phyloP scores from a whole-genome alignment of 2,888 invertebrate genomes.

The Keiferia lycopersicella region DNA sequence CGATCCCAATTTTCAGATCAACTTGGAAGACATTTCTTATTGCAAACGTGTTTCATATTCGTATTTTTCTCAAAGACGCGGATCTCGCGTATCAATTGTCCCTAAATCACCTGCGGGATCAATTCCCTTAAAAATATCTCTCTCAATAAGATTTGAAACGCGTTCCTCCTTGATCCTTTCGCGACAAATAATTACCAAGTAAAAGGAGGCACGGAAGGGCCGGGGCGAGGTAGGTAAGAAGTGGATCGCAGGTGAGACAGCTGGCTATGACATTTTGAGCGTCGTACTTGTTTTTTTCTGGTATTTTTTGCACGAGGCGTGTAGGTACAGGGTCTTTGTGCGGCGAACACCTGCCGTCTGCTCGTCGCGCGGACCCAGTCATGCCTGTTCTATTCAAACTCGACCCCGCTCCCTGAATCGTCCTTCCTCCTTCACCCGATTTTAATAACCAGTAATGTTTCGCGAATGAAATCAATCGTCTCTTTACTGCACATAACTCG shows the following conservation, averaged over 20 bases:
- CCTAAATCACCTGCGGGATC: conserved; percentile 12
- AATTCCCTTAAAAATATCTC: neutral
- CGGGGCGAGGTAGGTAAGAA: conserved; percentile 38
- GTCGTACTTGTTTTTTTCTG: conserved; percentile 54
- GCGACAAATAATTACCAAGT: conserved; percentile 34
- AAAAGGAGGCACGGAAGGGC: conserved; percentile 37
- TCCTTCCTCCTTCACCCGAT: conserved; percentile 50
- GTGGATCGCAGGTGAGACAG: conserved; percentile 64
- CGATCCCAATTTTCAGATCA: conserved; percentile 9
- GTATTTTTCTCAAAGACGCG: conserved; percentile 3
- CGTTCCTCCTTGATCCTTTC: conserved; percentile 24
- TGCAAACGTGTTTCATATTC: conserved; percentile 4
- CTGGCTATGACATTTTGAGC: conserved; percentile 70
- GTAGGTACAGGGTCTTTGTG: conserved; percentile 54
- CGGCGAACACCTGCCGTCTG: conserved; percentile 63
- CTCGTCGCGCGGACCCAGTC: conserved; percentile 46
- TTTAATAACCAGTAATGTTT: conserved; percentile 35
- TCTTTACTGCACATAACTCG: conserved; percentile 29
- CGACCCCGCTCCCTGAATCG: conserved; percentile 35
- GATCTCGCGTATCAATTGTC: conserved; percentile 4
- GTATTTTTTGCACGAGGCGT: conserved; percentile 46
- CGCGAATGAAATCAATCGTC: conserved; percentile 32
- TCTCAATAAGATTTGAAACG: conserved; percentile 7
- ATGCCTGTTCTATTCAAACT: conserved; percentile 49
- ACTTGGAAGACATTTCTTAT: neutral